Base-by-base conservation (phyloP, 1,140 invertebrate species). In the Nasonia giraulti region DNA sequence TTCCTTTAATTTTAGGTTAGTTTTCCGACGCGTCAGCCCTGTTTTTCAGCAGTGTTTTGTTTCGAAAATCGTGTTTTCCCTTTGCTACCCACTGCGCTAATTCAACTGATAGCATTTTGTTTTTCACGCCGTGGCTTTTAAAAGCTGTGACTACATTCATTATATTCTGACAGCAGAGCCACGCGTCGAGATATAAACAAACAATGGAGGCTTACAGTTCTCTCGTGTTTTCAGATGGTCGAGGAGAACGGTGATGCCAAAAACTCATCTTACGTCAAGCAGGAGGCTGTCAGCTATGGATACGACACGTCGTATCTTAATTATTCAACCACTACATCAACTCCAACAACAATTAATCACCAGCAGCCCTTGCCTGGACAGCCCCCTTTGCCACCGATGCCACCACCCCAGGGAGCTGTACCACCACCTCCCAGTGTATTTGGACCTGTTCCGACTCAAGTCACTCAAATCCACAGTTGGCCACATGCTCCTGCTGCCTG, bases 361-460 rank as follows among this genome's bases (percentile, higher is more conserved):
- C 91, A 91, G 2, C 92, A 92, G 77, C 92, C 92, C 8, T 86
- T 93, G 33, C 92, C 92, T 1, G 92, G 92, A 6, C 92, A 93
- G 80, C 92, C 92, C 33, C 92, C 92, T 2, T 85, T 93, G 66
- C 93, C 93, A 47, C 91, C 91, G 11, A 92, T 93, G 91, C 82
- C 92, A 44, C 93, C 92, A 8, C 92, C 92, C 4, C 85, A 89
- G 2, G 89, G 87, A 3, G 87, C 90, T 50, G 85, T 91, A 7
- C 92, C 92, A 47, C 92, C 92, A 6, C 91, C 92, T 23, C 90
- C 91, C 31, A 91, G 91, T 80, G 89, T 93, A 40, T 93, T 91
- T 74, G 89, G 89, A 79, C 87, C 89, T 40, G 88, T 92, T 69
- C 87, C 89, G 80, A 88, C 91, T n/a, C 91, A 91, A 85, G 89